Percentiles rank a stretch among this genome's conserved stretches.
Conservation (phyloP, 2,888 invertebrate species). For the Polymixis lichenea region DNA sequence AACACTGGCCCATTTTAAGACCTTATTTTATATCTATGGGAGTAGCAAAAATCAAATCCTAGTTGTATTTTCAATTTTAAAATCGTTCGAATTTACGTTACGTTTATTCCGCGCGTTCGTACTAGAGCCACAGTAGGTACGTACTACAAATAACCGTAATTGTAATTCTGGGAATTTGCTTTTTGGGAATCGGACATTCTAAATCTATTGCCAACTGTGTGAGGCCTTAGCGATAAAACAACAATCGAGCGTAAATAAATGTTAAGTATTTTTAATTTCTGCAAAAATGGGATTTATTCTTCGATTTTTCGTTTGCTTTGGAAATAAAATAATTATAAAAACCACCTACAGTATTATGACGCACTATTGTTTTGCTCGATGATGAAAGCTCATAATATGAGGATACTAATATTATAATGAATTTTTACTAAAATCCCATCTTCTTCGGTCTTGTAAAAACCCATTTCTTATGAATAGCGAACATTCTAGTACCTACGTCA, state of each 20-base stretch:
- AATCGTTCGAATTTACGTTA: neutral
- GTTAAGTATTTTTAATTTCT: neutral
- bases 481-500: constrained; percentile 24
- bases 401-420: constrained; percentile 20
- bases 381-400: constrained; percentile 23
- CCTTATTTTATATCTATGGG: too few relatives aligned
- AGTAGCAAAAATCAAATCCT: too few relatives aligned
- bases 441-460: constrained; percentile 42
- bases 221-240: neutral
- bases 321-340: neutral
- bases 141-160: neutral
- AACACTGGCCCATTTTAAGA: neutral
- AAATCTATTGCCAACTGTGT: neutral
- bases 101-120: too few relatives aligned
- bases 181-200: constrained; percentile 4
- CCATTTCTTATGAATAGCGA: constrained; percentile 35
- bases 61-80: neutral
- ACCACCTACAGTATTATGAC: constrained; percentile 2
- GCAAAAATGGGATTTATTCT: constrained; percentile 2
- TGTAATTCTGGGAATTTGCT: neutral
- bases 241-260: neutral
- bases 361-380: constrained; percentile 18
- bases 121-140: neutral
- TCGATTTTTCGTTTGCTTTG: constrained; percentile 13
- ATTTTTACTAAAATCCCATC: constrained; percentile 5